These are phyloP conservation scores for Eristalinus aeneus DNA, from an alignment of 2,888 invertebrate species.

Conservation along the genomic window DNA sequence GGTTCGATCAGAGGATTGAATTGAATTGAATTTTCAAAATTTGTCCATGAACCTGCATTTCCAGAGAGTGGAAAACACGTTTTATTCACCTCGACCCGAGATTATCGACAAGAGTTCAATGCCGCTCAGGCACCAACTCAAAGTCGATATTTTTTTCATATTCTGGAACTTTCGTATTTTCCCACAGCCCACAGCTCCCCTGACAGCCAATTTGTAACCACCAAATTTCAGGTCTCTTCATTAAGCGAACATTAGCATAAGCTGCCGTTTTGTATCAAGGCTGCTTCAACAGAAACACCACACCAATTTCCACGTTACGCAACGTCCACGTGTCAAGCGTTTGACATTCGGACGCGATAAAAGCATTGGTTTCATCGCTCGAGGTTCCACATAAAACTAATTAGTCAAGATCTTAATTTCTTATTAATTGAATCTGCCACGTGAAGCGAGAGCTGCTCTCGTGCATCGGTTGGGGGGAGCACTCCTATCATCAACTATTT, in stretches of 20 bases:
- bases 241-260: not conserved
- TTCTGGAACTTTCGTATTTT: not conserved
- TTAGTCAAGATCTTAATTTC: slow-evolving; percentile 55
- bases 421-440: slow-evolving; percentile 64
- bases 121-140: not conserved
- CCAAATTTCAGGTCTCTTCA: not conserved
- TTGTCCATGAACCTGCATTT: no score
- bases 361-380: not conserved
- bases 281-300: not conserved
- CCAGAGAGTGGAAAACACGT: no score
- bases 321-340: not conserved
- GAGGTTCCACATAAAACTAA: slow-evolving; percentile 33
- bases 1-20: no score
- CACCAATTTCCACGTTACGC: slow-evolving; percentile 1
- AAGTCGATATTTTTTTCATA: not conserved
- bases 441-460: slow-evolving; percentile 28
- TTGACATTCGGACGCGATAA: not conserved
- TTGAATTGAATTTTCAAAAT: no score
- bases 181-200: not conserved
- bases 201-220: not conserved
- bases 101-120: not conserved
- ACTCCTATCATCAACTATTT: not conserved
- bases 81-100: no score
- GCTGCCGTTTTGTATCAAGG: not conserved
- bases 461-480: not conserved